Evolutionary conservation across 92 coral and sea anemone genomes (phyloP), one percentile per base, ranked within the genome.

Genomic region (Pocillopora meandrina): DNA sequence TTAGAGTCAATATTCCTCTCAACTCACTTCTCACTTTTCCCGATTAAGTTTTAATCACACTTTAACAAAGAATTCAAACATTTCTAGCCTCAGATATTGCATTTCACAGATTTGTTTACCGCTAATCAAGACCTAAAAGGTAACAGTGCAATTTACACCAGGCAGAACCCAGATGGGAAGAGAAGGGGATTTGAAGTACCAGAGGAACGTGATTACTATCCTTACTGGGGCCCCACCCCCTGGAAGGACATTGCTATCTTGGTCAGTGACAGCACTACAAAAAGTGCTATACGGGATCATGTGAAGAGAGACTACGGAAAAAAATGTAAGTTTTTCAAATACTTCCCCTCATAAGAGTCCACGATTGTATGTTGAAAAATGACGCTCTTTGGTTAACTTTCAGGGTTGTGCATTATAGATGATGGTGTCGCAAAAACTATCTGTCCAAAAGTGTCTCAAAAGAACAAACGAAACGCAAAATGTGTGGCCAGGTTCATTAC

Each of bases 131-230:
- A 19, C 20, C 79, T 82, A 42, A 11, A 31, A 13, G 55, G 42
- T 58, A 62, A 72, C 21, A 13, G 1, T 59, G 63, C 86, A 61
- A 82, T 82, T 65, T 61, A 72, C 80, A 82, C 86, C 71, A 71
- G 86, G 23, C 86, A 82, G 65, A 82, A 82, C 64, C 47, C 86
- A 21, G 72, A 61, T 63, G 86, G 86, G 47, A 36, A 62, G 61
- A 72, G 72, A 55, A 19, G 86, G 49, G 86, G 86, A 61, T 31
- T 59, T 35, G 86, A 82, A 52, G 71, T 72, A 70, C 86, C 86
- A 36, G 86, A 82, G 79, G 86, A 82, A 62, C 78, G 86, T 61
- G 86, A 82, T 82, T 79, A 79, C 75, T 79, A 79, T 68, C 83
- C 83, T 17, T 79, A 79, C 72, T 79, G 83, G 83, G 72, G 31